phyloP scores from a whole-genome alignment of 1,140 invertebrate genomes.

The Pemphigus obesinymphae region DNA sequence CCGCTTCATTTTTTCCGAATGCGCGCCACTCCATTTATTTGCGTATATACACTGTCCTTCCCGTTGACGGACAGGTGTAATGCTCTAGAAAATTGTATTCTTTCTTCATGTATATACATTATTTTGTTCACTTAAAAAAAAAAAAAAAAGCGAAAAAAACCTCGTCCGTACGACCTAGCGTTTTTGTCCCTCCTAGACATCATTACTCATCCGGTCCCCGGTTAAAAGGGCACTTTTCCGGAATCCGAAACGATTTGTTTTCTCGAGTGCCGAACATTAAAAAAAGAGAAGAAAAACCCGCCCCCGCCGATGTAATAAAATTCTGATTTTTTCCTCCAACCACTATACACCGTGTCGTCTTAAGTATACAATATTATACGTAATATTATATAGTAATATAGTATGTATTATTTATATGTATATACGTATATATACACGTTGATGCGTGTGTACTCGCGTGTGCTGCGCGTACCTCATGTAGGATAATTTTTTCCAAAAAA shows the following conservation, averaged over 20 bases:
- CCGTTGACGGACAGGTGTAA: constrained; percentile 40
- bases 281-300: constrained; percentile 18
- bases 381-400: no score
- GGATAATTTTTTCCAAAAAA: neutral
- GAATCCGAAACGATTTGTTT: constrained; percentile 41
- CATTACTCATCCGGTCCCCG: constrained; percentile 41
- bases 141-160: neutral
- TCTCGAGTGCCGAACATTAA: constrained; percentile 42
- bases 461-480: neutral
- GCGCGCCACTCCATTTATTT: neutral
- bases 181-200: constrained; percentile 39
- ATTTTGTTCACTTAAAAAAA: constrained; percentile 9
- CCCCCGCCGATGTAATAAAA: constrained; percentile 25
- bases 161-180: constrained; percentile 1
- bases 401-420: neutral
- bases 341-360: neutral
- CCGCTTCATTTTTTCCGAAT: neutral
- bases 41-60: neutral
- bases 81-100: constrained; percentile 41
- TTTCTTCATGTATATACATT: constrained; percentile 17
- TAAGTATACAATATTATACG: neutral
- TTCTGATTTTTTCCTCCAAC: constrained; percentile 18
- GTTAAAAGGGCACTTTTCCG: constrained; percentile 41
- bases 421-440: neutral
- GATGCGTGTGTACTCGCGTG: neutral